Base-by-base conservation (phyloP, 2,113 vertebrate species). In the Megatriorchis doriae region DNA sequence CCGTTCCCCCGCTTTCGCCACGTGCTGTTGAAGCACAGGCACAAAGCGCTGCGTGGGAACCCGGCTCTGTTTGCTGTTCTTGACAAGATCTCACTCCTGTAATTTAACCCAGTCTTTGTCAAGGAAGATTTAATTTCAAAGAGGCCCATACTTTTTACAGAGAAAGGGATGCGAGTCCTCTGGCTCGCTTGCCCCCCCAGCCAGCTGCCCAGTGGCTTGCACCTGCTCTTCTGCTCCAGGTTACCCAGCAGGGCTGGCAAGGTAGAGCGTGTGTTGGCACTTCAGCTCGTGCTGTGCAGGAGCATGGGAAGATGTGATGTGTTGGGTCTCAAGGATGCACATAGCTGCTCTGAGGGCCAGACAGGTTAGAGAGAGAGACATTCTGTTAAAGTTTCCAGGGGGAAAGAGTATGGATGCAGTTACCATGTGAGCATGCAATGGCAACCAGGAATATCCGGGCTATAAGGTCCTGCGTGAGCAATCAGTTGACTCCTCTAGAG, bases 1-100 rank as follows among this genome's bases (percentile, higher is more conserved):
- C 21, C 4, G 0, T 4, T 32, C 20, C 48, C 27, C 27, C 2
- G 7, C 55, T 56, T 70, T 52, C 1, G 0, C 40, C 74, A 32
- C 3, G 0, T 23, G 73, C 63, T 34, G 2, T 16, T 32, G 59
- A 38, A 65, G 26, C 68, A 31, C 55, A 15, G 59, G 55, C 82
- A 38, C 19, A 1, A 52, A 84, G 50, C 1, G 2, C 59, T 29
- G 45, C 3, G 0, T 89, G 56, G 52, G 71, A 88, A 9, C 31
- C 36, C 0, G 0, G 21, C 66, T 86, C 53, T 62, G 62, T 55
- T 71, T 61, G 70, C 40, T 81, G 25, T 38, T 58, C 72, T 56
- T 66, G 53, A 42, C 80, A 56, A 63, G 43, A 29, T 52, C 63
- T 77, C 40, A 3, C 40, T 65, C 53, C 63, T 42, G 59, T 68